Conservation (phyloP, 2,797 vertebrate genomes). For the Odontamblyopus rebecca region DNA sequence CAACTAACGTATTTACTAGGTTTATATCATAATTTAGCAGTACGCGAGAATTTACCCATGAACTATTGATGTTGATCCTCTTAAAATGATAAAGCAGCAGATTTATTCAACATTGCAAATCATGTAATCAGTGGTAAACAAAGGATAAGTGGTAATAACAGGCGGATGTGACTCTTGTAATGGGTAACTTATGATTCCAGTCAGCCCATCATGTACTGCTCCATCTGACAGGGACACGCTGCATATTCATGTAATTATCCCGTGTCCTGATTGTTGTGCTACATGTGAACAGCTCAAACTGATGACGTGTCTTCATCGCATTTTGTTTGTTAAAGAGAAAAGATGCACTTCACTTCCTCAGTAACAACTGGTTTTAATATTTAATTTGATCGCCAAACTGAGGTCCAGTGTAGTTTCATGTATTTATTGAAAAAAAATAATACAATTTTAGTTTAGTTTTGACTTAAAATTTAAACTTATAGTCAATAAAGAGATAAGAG, state of each 20-base stretch:
- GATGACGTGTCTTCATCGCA: not conserved
- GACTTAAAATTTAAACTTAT: not conserved
- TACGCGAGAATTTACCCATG: no score
- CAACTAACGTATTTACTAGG: no score
- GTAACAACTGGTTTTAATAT: no score
- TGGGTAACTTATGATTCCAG: not conserved
- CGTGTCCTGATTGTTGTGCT: not conserved
- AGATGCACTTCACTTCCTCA: no score
- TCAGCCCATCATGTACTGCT: not conserved
- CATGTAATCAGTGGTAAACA: not conserved
- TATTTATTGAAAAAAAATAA: no score
- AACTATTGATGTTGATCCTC: no score
- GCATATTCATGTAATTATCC: slow-evolving; percentile 6
- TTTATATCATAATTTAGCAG: no score
- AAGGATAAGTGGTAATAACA: not conserved
- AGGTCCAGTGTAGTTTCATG: no score
- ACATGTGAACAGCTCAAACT: not conserved
- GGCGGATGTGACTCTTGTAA: not conserved
- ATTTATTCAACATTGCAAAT: not conserved
- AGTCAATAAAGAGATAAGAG: not conserved
- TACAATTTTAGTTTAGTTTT: not conserved
- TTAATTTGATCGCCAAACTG: no score
- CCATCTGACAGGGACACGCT: not conserved
- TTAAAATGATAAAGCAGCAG: not conserved
- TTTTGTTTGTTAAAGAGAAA: not conserved